Conservation (phyloP, 2,113 vertebrate genomes). For the Noturus placidus region DNA sequence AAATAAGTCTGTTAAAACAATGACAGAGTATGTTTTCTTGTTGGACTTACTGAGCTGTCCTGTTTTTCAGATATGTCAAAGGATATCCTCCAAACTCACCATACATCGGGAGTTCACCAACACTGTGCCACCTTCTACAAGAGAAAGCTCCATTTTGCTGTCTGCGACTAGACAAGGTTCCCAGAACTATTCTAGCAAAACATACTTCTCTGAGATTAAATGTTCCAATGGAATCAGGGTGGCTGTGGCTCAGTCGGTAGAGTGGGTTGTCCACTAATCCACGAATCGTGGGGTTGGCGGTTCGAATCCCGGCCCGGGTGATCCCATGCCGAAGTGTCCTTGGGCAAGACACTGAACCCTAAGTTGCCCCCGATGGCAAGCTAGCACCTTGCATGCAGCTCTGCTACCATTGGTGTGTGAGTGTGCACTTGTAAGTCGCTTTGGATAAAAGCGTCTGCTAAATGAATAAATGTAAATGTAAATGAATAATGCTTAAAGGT, state of each 20-base stretch:
- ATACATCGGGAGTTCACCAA: constrained; percentile 96
- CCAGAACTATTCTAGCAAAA: not conserved
- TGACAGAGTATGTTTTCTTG: not conserved
- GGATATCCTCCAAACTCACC: constrained; percentile 96
- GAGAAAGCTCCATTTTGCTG: constrained; percentile 96
- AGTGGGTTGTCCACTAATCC: too few relatives aligned
- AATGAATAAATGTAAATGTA: too few relatives aligned
- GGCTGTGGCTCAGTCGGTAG: too few relatives aligned
- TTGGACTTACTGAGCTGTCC: not conserved
- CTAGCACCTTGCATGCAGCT: too few relatives aligned
- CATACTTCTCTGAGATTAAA: not conserved
- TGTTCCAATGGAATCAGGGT: not conserved
- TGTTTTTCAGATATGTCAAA: constrained; percentile 84
- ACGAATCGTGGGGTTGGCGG: too few relatives aligned
- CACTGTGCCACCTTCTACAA: constrained; percentile 91
- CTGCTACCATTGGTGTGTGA: too few relatives aligned
- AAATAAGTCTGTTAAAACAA: not conserved
- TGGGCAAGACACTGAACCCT: too few relatives aligned
- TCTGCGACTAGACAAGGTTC: constrained; percentile 90
- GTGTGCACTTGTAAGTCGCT: too few relatives aligned
- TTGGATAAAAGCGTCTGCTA: too few relatives aligned
- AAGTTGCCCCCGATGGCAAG: too few relatives aligned
- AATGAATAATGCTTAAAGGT: not conserved
- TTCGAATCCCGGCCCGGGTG: too few relatives aligned
- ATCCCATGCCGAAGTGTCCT: too few relatives aligned